A percentile compares a stretch with the other conserved stretches of the same genome.
These are phyloP conservation scores for Calidris pugnax DNA, from an alignment of 2,113 vertebrate genomes.

Conservation along the genomic window DNA sequence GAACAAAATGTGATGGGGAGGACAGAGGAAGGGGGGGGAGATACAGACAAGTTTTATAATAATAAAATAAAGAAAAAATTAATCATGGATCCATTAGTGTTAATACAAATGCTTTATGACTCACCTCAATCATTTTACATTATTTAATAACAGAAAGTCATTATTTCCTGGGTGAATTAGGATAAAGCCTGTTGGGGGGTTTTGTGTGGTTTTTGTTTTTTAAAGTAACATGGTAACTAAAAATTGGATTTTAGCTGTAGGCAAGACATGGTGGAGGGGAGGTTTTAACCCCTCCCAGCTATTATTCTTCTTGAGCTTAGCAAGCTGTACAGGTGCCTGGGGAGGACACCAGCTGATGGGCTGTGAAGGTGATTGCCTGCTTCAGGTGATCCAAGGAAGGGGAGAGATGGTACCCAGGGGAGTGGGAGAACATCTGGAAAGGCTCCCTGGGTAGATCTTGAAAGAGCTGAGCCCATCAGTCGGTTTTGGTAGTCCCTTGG, in stretches of 20 bases:
- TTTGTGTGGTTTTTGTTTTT: background rate
- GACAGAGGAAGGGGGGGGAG: background rate
- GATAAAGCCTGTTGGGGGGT: background rate
- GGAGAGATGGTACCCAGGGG: background rate
- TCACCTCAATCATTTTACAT: conserved; percentile 60
- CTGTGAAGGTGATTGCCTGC: background rate
- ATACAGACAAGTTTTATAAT: conserved; percentile 31
- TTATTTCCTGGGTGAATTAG: conserved; percentile 53
- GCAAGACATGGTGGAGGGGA: background rate
- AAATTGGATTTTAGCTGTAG: background rate
- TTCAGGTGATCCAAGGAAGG: background rate
- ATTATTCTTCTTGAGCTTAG: background rate
- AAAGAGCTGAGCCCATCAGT: background rate
- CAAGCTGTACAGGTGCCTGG: background rate
- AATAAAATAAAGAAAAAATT: conserved; percentile 65
- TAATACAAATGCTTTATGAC: conserved; percentile 66
- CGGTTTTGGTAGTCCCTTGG: background rate
- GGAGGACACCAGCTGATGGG: background rate
- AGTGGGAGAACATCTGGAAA: background rate
- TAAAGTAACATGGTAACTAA: background rate
- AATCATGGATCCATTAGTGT: conserved; percentile 62
- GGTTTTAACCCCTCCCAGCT: background rate
- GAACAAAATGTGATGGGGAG: conserved; percentile 50
- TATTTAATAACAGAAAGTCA: conserved; percentile 71
- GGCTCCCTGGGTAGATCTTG: background rate